Conservation (phyloP, 2,888 invertebrate genomes). For the Pseudeuparius sepicola region DNA sequence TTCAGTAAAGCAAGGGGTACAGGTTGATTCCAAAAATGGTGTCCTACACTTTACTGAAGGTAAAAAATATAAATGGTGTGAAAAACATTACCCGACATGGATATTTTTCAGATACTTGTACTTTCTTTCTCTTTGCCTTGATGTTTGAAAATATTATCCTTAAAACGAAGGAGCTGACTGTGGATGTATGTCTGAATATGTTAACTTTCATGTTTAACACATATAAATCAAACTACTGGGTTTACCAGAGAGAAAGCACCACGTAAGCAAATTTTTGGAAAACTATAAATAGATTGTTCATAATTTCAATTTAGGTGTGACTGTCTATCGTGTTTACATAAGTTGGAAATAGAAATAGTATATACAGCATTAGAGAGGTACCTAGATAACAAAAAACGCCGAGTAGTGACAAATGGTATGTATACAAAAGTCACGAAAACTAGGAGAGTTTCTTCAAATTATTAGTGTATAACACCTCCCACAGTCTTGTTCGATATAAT, state of each 20-base stretch:
- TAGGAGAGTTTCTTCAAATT: no score
- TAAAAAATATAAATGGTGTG: constrained; percentile 15
- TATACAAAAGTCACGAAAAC: no score
- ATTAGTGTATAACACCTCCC: no score
- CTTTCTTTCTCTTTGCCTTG: constrained; percentile 28
- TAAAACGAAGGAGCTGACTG: constrained; percentile 17
- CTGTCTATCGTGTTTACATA: constrained; percentile 28
- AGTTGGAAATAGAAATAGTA: constrained; percentile 25
- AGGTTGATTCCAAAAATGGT: no score
- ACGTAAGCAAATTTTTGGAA: no score
- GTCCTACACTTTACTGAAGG: constrained; percentile 29
- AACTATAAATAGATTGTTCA: no score
- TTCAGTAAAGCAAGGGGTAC: no score
- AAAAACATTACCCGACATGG: constrained; percentile 7
- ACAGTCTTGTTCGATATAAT: no score
- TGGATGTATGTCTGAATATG: constrained; percentile 25
- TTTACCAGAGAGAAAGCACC: no score
- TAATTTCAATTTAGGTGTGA: constrained; percentile 32
- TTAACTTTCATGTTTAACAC: constrained; percentile 28
- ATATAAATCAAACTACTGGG: no score
- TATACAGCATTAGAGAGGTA: constrained; percentile 22
- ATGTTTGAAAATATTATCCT: constrained; percentile 24
- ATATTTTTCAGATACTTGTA: constrained; percentile 28
- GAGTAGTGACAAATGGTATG: no score
- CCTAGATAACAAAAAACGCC: no score